Evolutionary conservation across 2,113 vertebrate genomes (phyloP), one percentile per base, ranked within the genome.

Genomic region (Tupaia chinensis): DNA sequence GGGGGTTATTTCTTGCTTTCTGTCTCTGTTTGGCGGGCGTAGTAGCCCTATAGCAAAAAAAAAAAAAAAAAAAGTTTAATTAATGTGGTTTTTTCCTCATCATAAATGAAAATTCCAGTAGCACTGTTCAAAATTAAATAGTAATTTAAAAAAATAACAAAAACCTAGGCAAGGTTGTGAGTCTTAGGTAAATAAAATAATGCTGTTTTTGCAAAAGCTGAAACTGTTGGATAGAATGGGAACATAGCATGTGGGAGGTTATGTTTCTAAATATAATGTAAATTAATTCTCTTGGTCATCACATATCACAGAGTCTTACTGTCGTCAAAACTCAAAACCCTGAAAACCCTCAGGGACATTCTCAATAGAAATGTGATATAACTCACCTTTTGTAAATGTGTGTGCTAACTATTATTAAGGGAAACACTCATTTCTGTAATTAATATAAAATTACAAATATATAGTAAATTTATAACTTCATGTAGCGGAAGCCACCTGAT

Each of bases 221-320:
- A 94, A 80, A 60, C 17, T 89, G 84, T 32, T 91, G 76, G 25
- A 76, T 65, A 92, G 27, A 54, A 92, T 14, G 66, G 65, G 34
- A 79, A 56, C 81, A 34, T 32, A 81, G 72, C 32, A 70, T 34
- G 92, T 80, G 60, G 80, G 96, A 93, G 58, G 84, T 60, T 61
- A 19, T 79, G 91, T 92, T 97, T 94, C 96, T 97, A 98, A 97
- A 96, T 90, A 96, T 96, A 97, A 66, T 10, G n/a, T 85, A 92
- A 96, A 85, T 74, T 72, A 87, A 97, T 94, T 92, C 63, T 63
- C 77, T 72, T 5, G 20, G 87, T 88, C 70, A 89, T 74, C 73
- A 70, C 74, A 13, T 89, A 60, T 20, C 68, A 74, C 16, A 70
- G 9, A 27, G 16, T 16, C 73, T 82, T 54, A 56, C 87, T 72